Evolutionary conservation across 1,140 invertebrate species (phyloP).

Genomic region (Drosophila pectinifera): DNA sequence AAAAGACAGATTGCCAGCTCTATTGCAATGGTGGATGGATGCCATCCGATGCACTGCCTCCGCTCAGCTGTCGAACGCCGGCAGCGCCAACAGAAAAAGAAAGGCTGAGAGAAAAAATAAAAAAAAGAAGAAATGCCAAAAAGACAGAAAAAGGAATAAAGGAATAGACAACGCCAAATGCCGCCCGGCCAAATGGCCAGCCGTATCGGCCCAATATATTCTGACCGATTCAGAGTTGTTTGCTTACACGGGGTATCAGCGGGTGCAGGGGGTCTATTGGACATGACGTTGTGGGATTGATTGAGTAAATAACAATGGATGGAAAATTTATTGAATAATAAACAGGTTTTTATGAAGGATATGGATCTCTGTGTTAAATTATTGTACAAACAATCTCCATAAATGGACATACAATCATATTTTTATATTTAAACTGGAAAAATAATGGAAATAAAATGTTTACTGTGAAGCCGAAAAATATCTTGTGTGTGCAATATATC

Average conservation of each 20-base stretch:
- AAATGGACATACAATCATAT: background rate
- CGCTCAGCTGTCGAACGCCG: slow-evolving; percentile 62
- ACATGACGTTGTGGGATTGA: background rate
- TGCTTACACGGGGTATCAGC: slow-evolving; percentile 14
- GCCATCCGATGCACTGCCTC: slow-evolving; percentile 43
- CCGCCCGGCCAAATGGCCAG: slow-evolving; percentile 67
- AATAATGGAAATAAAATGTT: no score
- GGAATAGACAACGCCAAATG: slow-evolving; percentile 54
- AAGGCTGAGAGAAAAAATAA: background rate
- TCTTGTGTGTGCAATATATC: no score
- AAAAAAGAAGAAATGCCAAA: slow-evolving; percentile 19
- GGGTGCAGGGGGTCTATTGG: background rate
- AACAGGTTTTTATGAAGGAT: background rate
- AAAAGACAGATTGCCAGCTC: background rate
- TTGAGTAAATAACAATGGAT: slow-evolving; percentile 2
- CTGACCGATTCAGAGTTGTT: slow-evolving; percentile 18
- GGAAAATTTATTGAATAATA: slow-evolving; percentile 4
- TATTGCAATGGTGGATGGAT: slow-evolving; percentile 8
- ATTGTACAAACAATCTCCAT: background rate
- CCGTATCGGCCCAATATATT: slow-evolving; percentile 23
- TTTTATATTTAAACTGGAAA: background rate
- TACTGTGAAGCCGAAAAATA: no score
- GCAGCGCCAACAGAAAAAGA: slow-evolving; percentile 15
- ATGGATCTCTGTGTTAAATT: background rate
- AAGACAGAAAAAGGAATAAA: slow-evolving; percentile 8